Conservation (phyloP, 2,113 vertebrate genomes). For the Lagenorhynchus albirostris region DNA sequence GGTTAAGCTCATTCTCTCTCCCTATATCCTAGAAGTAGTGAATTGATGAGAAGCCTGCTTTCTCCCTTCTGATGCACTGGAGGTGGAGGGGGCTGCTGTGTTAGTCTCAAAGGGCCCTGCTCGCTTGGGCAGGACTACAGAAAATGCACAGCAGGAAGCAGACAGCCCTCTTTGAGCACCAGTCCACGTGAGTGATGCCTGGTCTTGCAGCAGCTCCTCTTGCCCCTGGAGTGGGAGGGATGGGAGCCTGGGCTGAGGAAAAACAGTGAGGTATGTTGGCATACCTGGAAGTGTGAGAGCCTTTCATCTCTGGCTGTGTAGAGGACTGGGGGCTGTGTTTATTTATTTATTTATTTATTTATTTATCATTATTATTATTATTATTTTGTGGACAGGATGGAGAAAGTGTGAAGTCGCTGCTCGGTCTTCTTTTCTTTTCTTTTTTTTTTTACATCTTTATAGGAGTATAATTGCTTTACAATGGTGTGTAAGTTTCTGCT, state of each 20-base stretch:
- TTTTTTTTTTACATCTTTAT: no score
- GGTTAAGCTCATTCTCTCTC: not conserved
- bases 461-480: no score
- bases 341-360: no score
- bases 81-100: not conserved
- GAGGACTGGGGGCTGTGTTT: not conserved
- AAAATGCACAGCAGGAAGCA: not conserved
- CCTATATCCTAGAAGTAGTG: not conserved
- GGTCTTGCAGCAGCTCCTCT: fast-evolving
- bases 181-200: not conserved
- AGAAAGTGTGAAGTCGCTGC: no score
- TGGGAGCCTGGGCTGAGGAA: not conserved
- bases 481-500: no score
- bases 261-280: not conserved
- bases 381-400: no score
- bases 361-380: no score
- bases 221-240: not conserved
- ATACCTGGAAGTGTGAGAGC: not conserved
- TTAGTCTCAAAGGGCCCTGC: not conserved
- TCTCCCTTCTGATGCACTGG: not conserved
- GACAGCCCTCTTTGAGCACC: not conserved
- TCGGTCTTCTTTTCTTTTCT: no score
- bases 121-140: not conserved
- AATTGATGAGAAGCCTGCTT: not conserved
- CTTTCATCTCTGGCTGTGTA: not conserved